A percentile compares a stretch with the other conserved stretches of the same genome.
Evolutionary conservation across 2,888 invertebrate genomes (phyloP).

Genomic region (Xanthia togata): DNA sequence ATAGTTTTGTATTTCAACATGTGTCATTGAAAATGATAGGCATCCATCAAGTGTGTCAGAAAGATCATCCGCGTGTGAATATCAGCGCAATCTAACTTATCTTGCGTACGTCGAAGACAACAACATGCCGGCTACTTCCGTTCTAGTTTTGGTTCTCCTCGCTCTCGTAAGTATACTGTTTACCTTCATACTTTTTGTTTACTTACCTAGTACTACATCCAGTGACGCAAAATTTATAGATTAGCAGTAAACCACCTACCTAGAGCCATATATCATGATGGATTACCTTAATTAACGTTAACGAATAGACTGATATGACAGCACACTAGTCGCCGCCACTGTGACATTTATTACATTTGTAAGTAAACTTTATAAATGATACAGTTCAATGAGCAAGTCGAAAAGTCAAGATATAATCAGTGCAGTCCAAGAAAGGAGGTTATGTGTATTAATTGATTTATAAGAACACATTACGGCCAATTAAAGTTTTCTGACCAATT

Average conservation of each 20-base stretch:
- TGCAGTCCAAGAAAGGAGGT: conserved; percentile 78
- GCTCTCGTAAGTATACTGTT: conserved; percentile 79
- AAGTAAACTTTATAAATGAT: conserved; percentile 74
- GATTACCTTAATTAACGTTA: conserved; percentile 64
- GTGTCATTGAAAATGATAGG: conserved; percentile 65
- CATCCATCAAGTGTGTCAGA: conserved; percentile 67
- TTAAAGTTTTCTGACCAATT: conserved; percentile 82
- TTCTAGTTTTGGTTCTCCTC: conserved; percentile 75
- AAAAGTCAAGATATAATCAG: conserved; percentile 76
- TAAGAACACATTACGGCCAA: conserved; percentile 82
- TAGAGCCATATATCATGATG: conserved; percentile 59
- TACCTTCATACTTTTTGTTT: conserved; percentile 59
- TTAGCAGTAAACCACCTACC: conserved; percentile 32
- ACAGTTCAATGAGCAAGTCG: conserved; percentile 71
- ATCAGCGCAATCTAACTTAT: conserved; percentile 72
- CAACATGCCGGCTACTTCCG: conserved; percentile 78
- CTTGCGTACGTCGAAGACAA: conserved; percentile 68
- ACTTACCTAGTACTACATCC: conserved; percentile 43
- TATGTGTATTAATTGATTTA: conserved; percentile 83
- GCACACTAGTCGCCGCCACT: conserved; percentile 55
- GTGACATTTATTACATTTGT: conserved; percentile 72
- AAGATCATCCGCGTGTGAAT: conserved; percentile 70
- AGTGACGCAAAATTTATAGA: conserved; percentile 56
- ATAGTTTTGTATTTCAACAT: conserved; percentile 64
- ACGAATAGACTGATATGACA: conserved; percentile 63